Percentiles rank a stretch among this genome's conserved stretches.
These are phyloP conservation scores for Athalia rosae DNA, from an alignment of 2,888 invertebrate species.

Conservation along the genomic window DNA sequence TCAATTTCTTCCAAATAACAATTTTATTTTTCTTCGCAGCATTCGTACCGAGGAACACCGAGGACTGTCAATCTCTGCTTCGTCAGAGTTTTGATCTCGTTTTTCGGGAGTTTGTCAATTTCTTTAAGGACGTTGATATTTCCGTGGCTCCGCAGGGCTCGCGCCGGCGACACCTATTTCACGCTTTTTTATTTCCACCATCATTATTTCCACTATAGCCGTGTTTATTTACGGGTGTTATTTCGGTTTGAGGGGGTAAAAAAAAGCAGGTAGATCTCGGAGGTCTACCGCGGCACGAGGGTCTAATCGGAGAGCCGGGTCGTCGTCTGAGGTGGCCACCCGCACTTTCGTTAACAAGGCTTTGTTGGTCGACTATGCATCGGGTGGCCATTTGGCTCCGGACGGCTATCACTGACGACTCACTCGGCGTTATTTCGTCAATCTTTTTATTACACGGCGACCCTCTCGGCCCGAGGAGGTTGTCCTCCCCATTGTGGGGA, in stretches of 20 bases:
- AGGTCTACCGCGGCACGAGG: slow-evolving; percentile 12
- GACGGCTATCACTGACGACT: slow-evolving; percentile 51
- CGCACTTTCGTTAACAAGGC: slow-evolving; percentile 46
- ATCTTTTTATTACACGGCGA: slow-evolving; percentile 15
- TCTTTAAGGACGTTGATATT: slow-evolving; percentile 3
- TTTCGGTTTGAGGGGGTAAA: not conserved
- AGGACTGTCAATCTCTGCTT: too few relatives aligned
- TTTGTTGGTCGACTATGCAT: slow-evolving; percentile 32
- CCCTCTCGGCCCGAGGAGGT: not conserved
- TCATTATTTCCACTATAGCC: not conserved
- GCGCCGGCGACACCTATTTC: slow-evolving; percentile 4
- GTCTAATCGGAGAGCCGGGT: slow-evolving; percentile 23
- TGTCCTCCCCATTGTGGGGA: not conserved
- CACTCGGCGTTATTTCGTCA: slow-evolving; percentile 46
- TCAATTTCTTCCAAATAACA: too few relatives aligned
- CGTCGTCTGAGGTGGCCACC: slow-evolving; percentile 13
- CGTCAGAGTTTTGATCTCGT: too few relatives aligned
- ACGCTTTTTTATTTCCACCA: not conserved
- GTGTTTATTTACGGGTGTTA: too few relatives aligned
- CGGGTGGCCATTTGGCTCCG: slow-evolving; percentile 9
- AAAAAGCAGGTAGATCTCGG: slow-evolving; percentile 29
- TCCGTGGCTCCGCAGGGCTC: not conserved
- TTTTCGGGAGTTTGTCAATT: not conserved
- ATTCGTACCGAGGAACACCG: too few relatives aligned
- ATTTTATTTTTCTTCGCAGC: too few relatives aligned